phyloP scores from a whole-genome alignment of 2,888 invertebrate genomes.

The Ochlodes sylvanus region DNA sequence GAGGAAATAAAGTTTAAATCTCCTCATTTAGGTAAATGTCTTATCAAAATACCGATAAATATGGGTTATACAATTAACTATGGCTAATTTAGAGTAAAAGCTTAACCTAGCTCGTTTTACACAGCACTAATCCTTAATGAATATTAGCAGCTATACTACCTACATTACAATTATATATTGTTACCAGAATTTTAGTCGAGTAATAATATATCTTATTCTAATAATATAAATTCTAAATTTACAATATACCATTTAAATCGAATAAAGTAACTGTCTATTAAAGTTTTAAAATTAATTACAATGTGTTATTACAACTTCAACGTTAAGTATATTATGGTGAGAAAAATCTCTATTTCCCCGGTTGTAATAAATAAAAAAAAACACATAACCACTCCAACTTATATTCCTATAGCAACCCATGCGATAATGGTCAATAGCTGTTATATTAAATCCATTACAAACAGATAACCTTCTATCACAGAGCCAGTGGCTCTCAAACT shows the following conservation, averaged over 20 bases:
- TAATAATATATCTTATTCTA: neutral
- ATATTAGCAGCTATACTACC: neutral
- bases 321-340: neutral
- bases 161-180: neutral
- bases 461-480: too few species aligned
- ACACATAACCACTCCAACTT: too few species aligned
- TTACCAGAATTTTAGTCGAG: neutral
- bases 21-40: neutral
- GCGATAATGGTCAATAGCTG: neutral
- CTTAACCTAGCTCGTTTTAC: neutral
- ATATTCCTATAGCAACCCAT: neutral
- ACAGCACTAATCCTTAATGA: neutral
- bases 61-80: neutral
- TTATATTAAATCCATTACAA: too few species aligned
- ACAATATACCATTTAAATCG: neutral
- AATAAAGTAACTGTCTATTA: too few species aligned
- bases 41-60: slow-evolving; percentile 9
- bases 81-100: neutral
- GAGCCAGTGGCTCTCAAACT: too few species aligned
- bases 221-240: neutral
- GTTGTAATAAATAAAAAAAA: neutral
- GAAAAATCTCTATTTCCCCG: neutral
- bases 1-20: slow-evolving; percentile 1
- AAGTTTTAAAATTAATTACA: too few species aligned
- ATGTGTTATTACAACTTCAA: too few species aligned